These are phyloP conservation scores for Pelobates cultripes DNA, from an alignment of 2,797 vertebrate species.

Conservation along the genomic window DNA sequence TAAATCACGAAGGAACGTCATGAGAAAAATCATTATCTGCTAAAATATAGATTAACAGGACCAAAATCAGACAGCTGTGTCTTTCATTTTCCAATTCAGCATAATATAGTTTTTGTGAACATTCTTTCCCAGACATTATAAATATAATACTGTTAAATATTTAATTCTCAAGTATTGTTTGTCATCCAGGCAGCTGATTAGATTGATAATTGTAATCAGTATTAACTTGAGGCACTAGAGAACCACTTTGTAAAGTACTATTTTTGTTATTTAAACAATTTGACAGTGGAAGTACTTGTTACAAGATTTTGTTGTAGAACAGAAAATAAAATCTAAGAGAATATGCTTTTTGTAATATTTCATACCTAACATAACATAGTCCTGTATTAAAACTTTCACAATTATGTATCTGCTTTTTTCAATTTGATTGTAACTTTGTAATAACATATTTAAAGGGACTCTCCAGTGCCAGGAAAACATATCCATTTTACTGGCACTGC, in stretches of 20 bases:
- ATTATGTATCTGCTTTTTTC: too few relatives aligned
- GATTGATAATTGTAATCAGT: neutral
- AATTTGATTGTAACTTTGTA: too few relatives aligned
- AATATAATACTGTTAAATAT: neutral
- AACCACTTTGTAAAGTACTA: neutral
- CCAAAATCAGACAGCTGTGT: neutral
- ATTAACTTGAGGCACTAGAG: neutral
- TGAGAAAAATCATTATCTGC: constrained; percentile 12
- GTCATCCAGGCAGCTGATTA: neutral
- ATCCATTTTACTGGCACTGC: too few relatives aligned
- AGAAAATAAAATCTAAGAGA: too few relatives aligned
- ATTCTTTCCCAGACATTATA: neutral
- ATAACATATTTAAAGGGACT: too few relatives aligned
- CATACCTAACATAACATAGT: too few relatives aligned
- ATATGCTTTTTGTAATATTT: too few relatives aligned
- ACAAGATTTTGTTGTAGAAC: too few relatives aligned
- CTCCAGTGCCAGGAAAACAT: too few relatives aligned
- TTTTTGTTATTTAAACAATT: neutral
- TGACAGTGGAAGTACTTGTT: neutral
- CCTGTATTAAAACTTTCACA: too few relatives aligned
- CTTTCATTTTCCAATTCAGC: constrained; percentile 30
- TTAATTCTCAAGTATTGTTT: constrained; percentile 1
- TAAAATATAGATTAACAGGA: constrained; percentile 16
- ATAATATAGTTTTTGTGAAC: constrained; percentile 5
- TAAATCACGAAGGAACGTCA: constrained; percentile 35